Percentiles rank a stretch among this genome's conserved stretches.
Conservation (phyloP, 2,797 vertebrate species). For the Xenentodon cancila region DNA sequence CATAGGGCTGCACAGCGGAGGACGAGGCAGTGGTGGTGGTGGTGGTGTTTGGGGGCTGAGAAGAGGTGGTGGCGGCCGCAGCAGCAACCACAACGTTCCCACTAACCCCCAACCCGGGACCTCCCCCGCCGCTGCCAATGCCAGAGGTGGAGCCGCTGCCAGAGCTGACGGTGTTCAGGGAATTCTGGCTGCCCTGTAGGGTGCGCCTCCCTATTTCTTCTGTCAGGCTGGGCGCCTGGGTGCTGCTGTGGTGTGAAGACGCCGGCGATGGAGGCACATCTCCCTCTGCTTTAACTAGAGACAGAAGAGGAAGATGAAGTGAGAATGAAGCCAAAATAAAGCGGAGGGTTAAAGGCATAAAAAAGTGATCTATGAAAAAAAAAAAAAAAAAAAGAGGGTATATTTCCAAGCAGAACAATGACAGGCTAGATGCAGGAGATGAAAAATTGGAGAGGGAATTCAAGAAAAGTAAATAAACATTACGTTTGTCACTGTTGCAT, state of each 20-base stretch:
- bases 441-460: slow-evolving; percentile 3
- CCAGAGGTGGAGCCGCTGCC: slow-evolving; percentile 97
- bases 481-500: neutral
- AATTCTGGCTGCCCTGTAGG: slow-evolving; percentile 97
- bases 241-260: slow-evolving; percentile 98
- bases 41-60: slow-evolving; percentile 55
- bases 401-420: slow-evolving; percentile 13
- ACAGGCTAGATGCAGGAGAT: neutral
- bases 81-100: slow-evolving; percentile 83
- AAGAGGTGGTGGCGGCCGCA: slow-evolving; percentile 73
- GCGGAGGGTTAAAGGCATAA: neutral
- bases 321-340: slow-evolving; percentile 4
- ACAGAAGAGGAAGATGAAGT: slow-evolving; percentile 15
- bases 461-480: slow-evolving; percentile 16
- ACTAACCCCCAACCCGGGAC: slow-evolving; percentile 74
- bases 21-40: slow-evolving; percentile 64
- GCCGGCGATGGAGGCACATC: slow-evolving; percentile 93
- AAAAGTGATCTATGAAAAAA: neutral
- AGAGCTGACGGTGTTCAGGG: slow-evolving; percentile 95
- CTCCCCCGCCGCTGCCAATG: slow-evolving; percentile 89
- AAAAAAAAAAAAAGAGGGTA: slow-evolving; percentile 1
- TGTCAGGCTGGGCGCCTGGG: slow-evolving; percentile 91
- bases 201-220: slow-evolving; percentile 92
- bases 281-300: slow-evolving; percentile 86
- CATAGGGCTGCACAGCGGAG: slow-evolving; percentile 89